These are phyloP conservation scores for Spodoptera frugiperda DNA, from an alignment of 1,140 invertebrate species.

Conservation along the genomic window DNA sequence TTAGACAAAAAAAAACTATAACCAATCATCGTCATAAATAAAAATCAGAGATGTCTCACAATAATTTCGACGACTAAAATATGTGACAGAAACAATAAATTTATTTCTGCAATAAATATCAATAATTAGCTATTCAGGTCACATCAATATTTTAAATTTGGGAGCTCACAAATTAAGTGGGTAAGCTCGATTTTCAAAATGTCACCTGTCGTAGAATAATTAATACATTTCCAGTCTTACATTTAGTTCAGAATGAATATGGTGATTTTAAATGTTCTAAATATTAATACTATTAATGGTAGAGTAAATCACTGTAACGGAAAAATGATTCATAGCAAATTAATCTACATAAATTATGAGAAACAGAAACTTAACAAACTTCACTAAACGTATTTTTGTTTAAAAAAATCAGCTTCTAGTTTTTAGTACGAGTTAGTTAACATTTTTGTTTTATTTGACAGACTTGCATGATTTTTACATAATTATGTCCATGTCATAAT, in stretches of 20 bases:
- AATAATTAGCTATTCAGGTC: slow-evolving; percentile 20
- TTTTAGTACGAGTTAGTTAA: no score
- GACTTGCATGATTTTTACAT: no score
- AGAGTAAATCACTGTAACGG: not conserved
- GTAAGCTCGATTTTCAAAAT: slow-evolving; percentile 17
- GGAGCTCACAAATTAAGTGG: slow-evolving; percentile 6
- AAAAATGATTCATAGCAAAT: not conserved
- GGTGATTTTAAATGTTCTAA: not conserved
- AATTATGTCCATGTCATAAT: no score
- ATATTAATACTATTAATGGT: slow-evolving; percentile 17
- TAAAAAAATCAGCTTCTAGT: no score
- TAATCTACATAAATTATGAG: no score
- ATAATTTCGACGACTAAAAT: slow-evolving; percentile 6
- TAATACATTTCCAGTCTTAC: slow-evolving; percentile 13
- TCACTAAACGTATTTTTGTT: no score
- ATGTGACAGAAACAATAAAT: slow-evolving; percentile 32
- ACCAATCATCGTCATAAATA: slow-evolving; percentile 1
- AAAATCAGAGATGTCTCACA: slow-evolving; percentile 19
- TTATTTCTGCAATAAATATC: slow-evolving; percentile 24
- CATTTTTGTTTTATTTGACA: no score
- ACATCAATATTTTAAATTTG: slow-evolving; percentile 9
- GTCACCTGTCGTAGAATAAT: slow-evolving; percentile 22
- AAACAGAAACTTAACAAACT: no score
- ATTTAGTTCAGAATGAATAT: slow-evolving; percentile 2
- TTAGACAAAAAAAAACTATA: slow-evolving; percentile 6